These are phyloP conservation scores for Orthosia incerta DNA, from an alignment of 2,888 invertebrate genomes.

Conservation along the genomic window DNA sequence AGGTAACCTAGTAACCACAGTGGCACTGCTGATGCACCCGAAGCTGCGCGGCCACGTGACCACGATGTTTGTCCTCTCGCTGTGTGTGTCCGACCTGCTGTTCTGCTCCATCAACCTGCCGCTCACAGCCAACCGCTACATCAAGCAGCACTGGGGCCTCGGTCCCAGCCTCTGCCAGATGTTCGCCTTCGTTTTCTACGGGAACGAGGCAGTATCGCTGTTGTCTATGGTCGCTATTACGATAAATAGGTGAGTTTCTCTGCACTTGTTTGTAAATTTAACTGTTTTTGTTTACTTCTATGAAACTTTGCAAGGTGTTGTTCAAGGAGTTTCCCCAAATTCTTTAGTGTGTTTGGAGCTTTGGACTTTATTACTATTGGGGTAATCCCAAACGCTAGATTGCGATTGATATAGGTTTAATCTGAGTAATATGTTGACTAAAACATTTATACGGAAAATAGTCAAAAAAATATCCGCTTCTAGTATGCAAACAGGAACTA, in stretches of 20 bases:
- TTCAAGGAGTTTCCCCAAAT: conserved; percentile 28
- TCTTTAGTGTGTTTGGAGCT: conserved; percentile 18
- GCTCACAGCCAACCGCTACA: conserved; percentile 95
- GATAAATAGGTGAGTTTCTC: conserved; percentile 93
- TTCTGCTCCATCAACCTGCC: conserved; percentile 96
- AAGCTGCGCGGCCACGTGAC: conserved; percentile 96
- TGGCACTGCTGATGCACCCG: conserved; percentile 94
- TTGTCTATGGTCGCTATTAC: conserved; percentile 97
- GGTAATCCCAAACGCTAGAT: conserved; percentile 27
- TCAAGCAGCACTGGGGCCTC: conserved; percentile 95
- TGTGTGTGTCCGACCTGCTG: conserved; percentile 96
- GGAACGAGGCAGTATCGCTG: conserved; percentile 96
- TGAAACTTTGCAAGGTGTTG: conserved; percentile 16
- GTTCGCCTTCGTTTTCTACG: conserved; percentile 97
- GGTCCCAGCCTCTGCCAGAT: conserved; percentile 95
- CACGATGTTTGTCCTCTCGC: conserved; percentile 96
- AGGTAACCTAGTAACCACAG: conserved; percentile 96
- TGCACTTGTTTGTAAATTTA: conserved; percentile 21
- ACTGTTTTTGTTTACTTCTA: conserved; percentile 39
- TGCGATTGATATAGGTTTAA: not conserved
- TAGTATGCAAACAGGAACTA: conserved; percentile 39
- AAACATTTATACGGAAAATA: not conserved
- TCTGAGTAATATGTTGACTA: not conserved
- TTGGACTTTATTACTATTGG: conserved; percentile 21
- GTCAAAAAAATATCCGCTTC: conserved; percentile 14